Evolutionary conservation across 2,888 invertebrate species (phyloP).

Genomic region (Xanthorhoe spadicearia): DNA sequence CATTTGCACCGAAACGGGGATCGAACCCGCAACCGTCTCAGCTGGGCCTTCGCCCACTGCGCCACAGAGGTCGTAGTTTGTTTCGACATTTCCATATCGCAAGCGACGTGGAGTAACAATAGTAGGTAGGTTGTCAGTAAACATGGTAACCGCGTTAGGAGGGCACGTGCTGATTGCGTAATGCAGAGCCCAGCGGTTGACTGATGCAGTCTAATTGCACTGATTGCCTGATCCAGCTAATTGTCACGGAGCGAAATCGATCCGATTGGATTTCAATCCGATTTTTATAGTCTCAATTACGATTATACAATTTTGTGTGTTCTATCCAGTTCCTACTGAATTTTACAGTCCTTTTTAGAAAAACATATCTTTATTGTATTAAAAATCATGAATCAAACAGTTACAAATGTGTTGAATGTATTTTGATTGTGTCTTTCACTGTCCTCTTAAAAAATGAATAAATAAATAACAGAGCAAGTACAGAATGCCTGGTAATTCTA

Average conservation of each 20-base stretch:
- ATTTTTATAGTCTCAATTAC: not conserved
- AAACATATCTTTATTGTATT: too few relatives aligned
- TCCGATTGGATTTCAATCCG: not conserved
- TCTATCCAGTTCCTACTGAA: too few relatives aligned
- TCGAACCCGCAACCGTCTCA: too few relatives aligned
- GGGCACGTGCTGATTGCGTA: conserved; percentile 68
- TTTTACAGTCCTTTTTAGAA: too few relatives aligned
- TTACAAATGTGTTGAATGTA: too few relatives aligned
- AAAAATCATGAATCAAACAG: too few relatives aligned
- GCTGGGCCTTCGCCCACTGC: too few relatives aligned
- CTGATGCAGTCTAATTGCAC: conserved; percentile 40
- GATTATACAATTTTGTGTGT: not conserved
- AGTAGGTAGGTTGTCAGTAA: conserved; percentile 42
- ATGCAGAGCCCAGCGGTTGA: conserved; percentile 25
- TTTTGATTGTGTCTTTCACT: too few relatives aligned
- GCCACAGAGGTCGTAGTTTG: too few relatives aligned
- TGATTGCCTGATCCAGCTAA: conserved; percentile 22
- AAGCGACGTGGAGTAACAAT: not conserved
- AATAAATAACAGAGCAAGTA: too few relatives aligned
- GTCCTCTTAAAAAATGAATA: too few relatives aligned
- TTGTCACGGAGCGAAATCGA: conserved; percentile 2
- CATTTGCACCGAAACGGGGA: too few relatives aligned
- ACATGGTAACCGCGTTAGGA: conserved; percentile 73
- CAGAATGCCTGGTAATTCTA: not conserved
- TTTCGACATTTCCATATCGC: not conserved